Conservation (phyloP, 2,113 vertebrate species). For the Urocitellus parryii region DNA sequence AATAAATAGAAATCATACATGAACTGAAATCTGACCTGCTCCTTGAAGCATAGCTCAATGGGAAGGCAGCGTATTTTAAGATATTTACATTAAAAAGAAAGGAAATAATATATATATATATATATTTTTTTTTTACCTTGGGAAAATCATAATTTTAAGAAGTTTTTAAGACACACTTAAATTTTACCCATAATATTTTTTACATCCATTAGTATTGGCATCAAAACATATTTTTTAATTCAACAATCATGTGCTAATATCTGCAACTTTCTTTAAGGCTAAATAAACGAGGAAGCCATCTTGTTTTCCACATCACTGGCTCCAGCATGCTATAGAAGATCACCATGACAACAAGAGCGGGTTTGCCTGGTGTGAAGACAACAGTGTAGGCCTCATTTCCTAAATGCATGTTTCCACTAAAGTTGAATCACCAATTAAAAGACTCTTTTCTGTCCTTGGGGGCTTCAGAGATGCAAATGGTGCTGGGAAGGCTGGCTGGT, state of each 20-base stretch:
- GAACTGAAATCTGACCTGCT: conserved; percentile 65
- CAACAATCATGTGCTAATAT: conserved; percentile 85
- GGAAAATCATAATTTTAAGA: conserved; percentile 29
- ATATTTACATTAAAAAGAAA: conserved; percentile 68
- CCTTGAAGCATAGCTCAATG: conserved; percentile 60
- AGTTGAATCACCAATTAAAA: conserved; percentile 87
- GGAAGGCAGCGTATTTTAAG: conserved; percentile 44
- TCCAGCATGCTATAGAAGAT: conserved; percentile 83
- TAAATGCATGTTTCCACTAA: conserved; percentile 85
- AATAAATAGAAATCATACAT: conserved; percentile 59
- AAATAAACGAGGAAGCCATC: conserved; percentile 88
- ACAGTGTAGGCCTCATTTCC: conserved; percentile 86
- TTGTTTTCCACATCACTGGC: conserved; percentile 89
- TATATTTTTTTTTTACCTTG: conserved; percentile 21
- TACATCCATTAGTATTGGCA: conserved; percentile 66
- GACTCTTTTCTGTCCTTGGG: conserved; percentile 82
- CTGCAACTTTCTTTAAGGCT: conserved; percentile 87
- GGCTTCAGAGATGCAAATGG: conserved; percentile 82
- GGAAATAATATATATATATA: background rate
- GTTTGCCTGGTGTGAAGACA: conserved; percentile 83
- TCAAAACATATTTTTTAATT: conserved; percentile 72
- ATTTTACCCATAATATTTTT: background rate
- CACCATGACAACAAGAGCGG: conserved; percentile 85
- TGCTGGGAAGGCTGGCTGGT: conserved; percentile 72
- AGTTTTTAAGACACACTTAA: conserved; percentile 7